Conservation (phyloP, 2,113 vertebrate species). For the Collichthys lucidus region DNA sequence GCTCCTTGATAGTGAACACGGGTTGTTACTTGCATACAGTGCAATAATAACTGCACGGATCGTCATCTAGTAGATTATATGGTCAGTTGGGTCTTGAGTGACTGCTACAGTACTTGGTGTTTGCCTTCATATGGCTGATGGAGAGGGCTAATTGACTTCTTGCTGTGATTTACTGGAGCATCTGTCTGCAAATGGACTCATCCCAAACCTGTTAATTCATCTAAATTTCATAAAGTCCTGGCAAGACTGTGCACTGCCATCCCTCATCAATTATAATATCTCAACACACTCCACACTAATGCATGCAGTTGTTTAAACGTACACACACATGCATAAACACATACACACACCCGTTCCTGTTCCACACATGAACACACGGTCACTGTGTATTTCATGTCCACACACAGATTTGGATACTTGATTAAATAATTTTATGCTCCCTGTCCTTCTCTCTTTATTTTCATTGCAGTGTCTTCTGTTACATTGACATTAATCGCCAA, state of each 20-base stretch:
- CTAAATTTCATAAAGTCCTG: constrained; percentile 77
- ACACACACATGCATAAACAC: not conserved
- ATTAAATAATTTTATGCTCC: constrained; percentile 10
- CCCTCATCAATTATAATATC: constrained; percentile 65
- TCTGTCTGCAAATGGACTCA: constrained; percentile 77
- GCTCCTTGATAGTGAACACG: not conserved
- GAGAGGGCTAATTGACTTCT: constrained; percentile 74
- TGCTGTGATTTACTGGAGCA: constrained; percentile 76
- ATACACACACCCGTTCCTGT: constrained; percentile 1
- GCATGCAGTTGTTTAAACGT: constrained; percentile 36
- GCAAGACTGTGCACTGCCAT: constrained; percentile 62
- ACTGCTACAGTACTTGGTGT: constrained; percentile 31
- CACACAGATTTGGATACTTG: constrained; percentile 9
- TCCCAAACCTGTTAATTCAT: constrained; percentile 79
- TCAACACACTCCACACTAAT: constrained; percentile 30
- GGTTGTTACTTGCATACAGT: not conserved
- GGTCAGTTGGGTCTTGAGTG: constrained; percentile 54
- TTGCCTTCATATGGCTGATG: constrained; percentile 70
- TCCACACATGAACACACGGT: not conserved
- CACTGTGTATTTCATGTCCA: not conserved
- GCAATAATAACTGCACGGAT: not conserved
- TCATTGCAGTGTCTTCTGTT: not conserved
- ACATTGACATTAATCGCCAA: not conserved
- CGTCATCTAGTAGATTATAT: constrained; percentile 20
- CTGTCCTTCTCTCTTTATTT: not conserved